Evolutionary conservation across 2,113 vertebrate genomes (phyloP), one percentile per base, ranked within the genome.

Genomic region (Syngnathoides biaculeatus): DNA sequence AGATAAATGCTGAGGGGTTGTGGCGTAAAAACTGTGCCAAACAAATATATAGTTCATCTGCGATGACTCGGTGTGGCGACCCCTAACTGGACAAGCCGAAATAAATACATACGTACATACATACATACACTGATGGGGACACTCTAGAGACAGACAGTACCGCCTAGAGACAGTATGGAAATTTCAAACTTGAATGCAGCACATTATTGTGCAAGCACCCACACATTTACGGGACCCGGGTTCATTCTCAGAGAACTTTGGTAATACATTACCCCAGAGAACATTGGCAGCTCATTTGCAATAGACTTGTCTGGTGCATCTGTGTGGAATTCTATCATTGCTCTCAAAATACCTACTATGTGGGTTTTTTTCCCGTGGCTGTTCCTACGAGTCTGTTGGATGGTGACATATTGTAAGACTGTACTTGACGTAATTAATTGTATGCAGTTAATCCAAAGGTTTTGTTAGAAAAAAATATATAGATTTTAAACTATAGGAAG

Each of bases 221-320:
- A 48, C 47, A 20, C 47, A 48, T 9, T 45, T 45, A 45, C 13
- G 0, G 14, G 14, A 14, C 43, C 43, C 47, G 6, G 20, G 19
- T 48, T 48, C 1, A 6, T 48, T 48, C 47, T 20, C 47, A 48
- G 47, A 48, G 47, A 19, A n/a, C 47, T 48, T 48, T 67, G 60
- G 67, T 84, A 84, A 86, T 78, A 75, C 66, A 82, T 75, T 74
- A 64, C 71, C 60, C 74, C 70, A 0, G 17, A 63, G 63, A 84
- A 74, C 75, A 75, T 76, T 74, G 81, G 73, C 67, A 61, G 65
- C 78, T 81, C 53, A 83, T 88, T 85, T 80, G 52, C 77, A 83
- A 84, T 85, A 78, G 62, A 83, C 82, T 69, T 76, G 86, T 82
- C 86, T 68, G 86, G 84, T 48, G 47, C 47, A 48, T 12, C 47